Percentiles rank a stretch among this genome's conserved stretches.
Conservation (phyloP, 2,888 invertebrate species). For the Platypus cylindrus region DNA sequence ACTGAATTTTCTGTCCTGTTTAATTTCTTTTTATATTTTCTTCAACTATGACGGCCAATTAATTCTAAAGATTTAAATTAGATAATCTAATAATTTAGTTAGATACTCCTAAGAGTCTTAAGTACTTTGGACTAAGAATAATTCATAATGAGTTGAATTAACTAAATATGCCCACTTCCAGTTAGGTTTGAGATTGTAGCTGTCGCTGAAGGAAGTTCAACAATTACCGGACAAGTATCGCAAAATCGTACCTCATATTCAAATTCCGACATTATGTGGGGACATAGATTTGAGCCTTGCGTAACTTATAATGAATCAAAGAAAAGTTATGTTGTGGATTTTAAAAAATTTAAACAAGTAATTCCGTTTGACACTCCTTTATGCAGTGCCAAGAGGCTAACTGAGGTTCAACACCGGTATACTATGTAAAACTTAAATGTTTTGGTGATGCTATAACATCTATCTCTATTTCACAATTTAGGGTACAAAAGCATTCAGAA, state of each 20-base stretch:
- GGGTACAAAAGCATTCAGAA: too few species aligned
- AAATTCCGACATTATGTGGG: slow-evolving; percentile 72
- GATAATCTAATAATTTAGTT: too few species aligned
- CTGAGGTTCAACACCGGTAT: slow-evolving; percentile 39
- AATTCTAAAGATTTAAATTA: too few species aligned
- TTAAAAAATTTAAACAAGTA: slow-evolving; percentile 49
- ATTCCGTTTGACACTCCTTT: slow-evolving; percentile 63
- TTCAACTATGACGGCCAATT: too few species aligned
- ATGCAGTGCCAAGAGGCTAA: slow-evolving; percentile 77
- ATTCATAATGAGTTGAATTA: too few species aligned
- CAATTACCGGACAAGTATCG: slow-evolving; percentile 60
- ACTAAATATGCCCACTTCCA: too few species aligned
- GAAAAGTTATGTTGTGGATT: slow-evolving; percentile 47
- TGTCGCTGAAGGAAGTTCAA: slow-evolving; percentile 68
- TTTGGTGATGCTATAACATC: too few species aligned
- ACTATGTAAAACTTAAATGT: not conserved
- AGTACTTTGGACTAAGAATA: too few species aligned
- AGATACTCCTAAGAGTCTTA: too few species aligned
- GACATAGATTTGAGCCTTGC: slow-evolving; percentile 53
- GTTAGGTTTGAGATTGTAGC: slow-evolving; percentile 67
- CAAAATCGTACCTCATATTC: slow-evolving; percentile 67
- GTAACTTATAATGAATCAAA: slow-evolving; percentile 43
- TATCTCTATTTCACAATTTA: too few species aligned
- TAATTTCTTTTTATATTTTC: too few species aligned
- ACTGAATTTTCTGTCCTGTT: too few species aligned